phyloP scores from a whole-genome alignment of 2,113 vertebrate species.

The Mastomys natalensis region DNA sequence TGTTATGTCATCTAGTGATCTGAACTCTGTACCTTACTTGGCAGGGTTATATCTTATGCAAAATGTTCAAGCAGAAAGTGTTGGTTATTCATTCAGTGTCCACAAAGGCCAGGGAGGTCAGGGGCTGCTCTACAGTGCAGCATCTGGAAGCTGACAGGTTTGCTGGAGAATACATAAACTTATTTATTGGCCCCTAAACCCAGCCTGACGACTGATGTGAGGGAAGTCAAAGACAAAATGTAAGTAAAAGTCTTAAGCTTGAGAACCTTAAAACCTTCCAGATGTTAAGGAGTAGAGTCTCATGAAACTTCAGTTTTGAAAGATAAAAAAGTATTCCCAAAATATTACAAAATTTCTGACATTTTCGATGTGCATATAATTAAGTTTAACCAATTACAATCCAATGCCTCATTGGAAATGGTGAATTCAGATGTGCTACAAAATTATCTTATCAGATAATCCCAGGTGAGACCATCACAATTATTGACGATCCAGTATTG shows the following conservation, averaged over 20 bases:
- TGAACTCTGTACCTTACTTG: neutral
- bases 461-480: neutral
- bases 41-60: neutral
- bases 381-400: conserved; percentile 25
- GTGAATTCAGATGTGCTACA: neutral
- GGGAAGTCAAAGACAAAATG: neutral
- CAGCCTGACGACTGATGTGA: neutral
- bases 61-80: neutral
- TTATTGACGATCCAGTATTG: neutral
- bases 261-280: neutral
- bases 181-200: neutral
- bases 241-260: neutral
- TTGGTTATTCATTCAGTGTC: neutral
- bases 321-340: neutral
- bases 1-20: neutral
- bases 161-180: neutral
- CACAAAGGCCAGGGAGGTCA: conserved; percentile 15
- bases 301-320: neutral
- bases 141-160: neutral
- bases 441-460: conserved; percentile 14
- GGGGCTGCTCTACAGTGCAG: neutral
- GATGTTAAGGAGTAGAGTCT: neutral
- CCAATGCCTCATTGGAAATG: neutral
- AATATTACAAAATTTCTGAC: conserved; percentile 1
- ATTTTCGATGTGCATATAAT: neutral